Evolutionary conservation across 2,888 invertebrate genomes (phyloP), one percentile per base, ranked within the genome.

Genomic region (Heliconius ismenius): DNA sequence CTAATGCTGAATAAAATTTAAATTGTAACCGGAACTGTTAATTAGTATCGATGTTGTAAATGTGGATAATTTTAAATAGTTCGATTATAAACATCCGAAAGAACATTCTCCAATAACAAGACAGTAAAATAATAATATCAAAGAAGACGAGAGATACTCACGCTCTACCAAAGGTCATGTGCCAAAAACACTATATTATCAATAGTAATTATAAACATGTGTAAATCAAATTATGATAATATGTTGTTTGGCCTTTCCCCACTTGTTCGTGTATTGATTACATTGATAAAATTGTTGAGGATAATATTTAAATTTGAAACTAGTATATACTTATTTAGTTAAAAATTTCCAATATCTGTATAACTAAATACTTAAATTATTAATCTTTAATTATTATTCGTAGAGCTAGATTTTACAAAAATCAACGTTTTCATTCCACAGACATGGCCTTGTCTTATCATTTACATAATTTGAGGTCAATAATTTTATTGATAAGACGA

Each of bases 381-480:
- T 58, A 4, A 60, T 24, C 6, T 11, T 62, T 6, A 62, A 62
- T 13, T 39, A 13, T 65, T n/a, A 24, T 65, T n/a, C 36, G n/a
- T 65, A 36, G n/a, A 13, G 18, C 26, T 54, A n/a, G 2, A 54
- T 65, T 65, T 36, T n/a, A 28, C 26, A 58, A 36, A 70, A 68
- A 10, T 39, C 32, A 39, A 18, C 15, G 21, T 49, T 10, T 36
- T 54, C 39, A 68, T 74, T 24, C 36, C 54, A 76, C 76, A 75
- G 76, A 78, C 75, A 76, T 82, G 81, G 79, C 83, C 82, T 83
- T 83, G 81, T 78, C 77, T 80, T 83, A 82, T 82, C 83, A 73
- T 83, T 81, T 80, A 81, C 81, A 83, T 82, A 82, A 83, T 83
- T 83, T 83, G 82, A 83, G 83, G 82, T 84, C 83, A 81, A 81